Conservation (phyloP, 2,888 invertebrate genomes). For the Bhutanitis thaidina region DNA sequence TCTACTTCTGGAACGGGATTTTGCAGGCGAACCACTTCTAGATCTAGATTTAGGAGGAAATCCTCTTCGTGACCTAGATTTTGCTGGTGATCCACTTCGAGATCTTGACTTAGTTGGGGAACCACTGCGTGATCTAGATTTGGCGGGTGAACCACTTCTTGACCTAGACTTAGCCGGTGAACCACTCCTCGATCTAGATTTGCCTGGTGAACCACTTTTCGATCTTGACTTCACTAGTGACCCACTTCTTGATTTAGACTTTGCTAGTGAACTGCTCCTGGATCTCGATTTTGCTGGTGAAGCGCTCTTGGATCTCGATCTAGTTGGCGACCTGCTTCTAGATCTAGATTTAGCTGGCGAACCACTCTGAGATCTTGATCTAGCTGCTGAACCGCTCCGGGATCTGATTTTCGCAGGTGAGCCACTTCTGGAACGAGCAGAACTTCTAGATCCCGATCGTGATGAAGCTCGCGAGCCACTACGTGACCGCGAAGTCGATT, state of each 20-base stretch:
- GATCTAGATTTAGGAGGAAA: conserved; percentile 36
- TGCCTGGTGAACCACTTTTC: conserved; percentile 26
- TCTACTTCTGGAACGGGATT: conserved; percentile 36
- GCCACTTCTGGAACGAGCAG: conserved; percentile 29
- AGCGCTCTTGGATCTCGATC: conserved; percentile 27
- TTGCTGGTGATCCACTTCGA: conserved; percentile 34
- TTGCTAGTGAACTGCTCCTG: conserved; percentile 34
- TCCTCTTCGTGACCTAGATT: conserved; percentile 30
- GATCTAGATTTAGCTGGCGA: conserved; percentile 30
- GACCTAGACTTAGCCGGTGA: conserved; percentile 30
- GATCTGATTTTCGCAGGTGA: conserved; percentile 28
- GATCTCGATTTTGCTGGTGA: conserved; percentile 33
- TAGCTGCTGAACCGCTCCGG: conserved; percentile 27
- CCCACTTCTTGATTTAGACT: conserved; percentile 29
- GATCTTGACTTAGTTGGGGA: conserved; percentile 33
- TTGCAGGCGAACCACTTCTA: conserved; percentile 28
- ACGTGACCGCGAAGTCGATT: conserved; percentile 44
- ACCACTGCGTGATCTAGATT: conserved; percentile 40
- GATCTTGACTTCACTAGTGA: conserved; percentile 29
- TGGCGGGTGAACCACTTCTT: conserved; percentile 29
- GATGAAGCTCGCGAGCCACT: conserved; percentile 43
- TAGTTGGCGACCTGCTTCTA: conserved; percentile 29
- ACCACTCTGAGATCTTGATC: conserved; percentile 38
- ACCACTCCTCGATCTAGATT: conserved; percentile 38
- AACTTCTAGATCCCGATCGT: conserved; percentile 32